Evolutionary conservation across 2,888 invertebrate genomes (phyloP).

Genomic region (Nomada goodeniana): DNA sequence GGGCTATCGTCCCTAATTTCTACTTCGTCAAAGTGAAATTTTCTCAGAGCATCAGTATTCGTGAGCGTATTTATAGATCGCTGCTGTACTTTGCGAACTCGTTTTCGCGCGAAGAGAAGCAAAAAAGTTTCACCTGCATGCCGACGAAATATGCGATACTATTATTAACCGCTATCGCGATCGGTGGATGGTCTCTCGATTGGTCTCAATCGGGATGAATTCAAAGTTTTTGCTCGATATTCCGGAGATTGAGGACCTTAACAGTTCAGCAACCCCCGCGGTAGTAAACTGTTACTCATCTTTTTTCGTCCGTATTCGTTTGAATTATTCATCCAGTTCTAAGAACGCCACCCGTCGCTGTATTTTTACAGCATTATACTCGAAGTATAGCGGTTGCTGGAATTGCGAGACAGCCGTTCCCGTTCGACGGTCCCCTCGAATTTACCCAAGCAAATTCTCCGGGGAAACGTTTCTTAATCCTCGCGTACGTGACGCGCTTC

Average conservation of each 20-base stretch:
- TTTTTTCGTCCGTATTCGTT: slow-evolving; percentile 48
- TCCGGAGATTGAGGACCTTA: not conserved
- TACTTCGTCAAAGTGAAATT: too few relatives aligned
- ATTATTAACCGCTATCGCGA: not conserved
- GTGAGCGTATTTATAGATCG: too few relatives aligned
- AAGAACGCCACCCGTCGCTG: slow-evolving; percentile 73
- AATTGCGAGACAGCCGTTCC: slow-evolving; percentile 10
- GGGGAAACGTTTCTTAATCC: slow-evolving; percentile 65
- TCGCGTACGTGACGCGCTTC: slow-evolving; percentile 42
- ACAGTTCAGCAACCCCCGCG: not conserved
- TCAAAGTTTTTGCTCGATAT: slow-evolving; percentile 17
- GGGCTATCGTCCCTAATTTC: too few relatives aligned
- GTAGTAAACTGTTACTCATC: slow-evolving; percentile 64
- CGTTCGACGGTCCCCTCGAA: slow-evolving; percentile 11
- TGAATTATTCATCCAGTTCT: slow-evolving; percentile 78
- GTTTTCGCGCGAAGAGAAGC: too few relatives aligned
- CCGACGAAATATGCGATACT: too few relatives aligned
- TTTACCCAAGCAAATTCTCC: slow-evolving; percentile 38
- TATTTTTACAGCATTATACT: slow-evolving; percentile 77
- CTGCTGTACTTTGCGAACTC: too few relatives aligned
- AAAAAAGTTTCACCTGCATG: too few relatives aligned
- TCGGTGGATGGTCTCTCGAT: too few relatives aligned
- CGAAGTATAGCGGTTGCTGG: not conserved
- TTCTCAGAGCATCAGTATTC: too few relatives aligned
- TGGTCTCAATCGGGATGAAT: not conserved